phyloP scores from a whole-genome alignment of 1,140 invertebrate genomes.

The Agrypnia vestita region DNA sequence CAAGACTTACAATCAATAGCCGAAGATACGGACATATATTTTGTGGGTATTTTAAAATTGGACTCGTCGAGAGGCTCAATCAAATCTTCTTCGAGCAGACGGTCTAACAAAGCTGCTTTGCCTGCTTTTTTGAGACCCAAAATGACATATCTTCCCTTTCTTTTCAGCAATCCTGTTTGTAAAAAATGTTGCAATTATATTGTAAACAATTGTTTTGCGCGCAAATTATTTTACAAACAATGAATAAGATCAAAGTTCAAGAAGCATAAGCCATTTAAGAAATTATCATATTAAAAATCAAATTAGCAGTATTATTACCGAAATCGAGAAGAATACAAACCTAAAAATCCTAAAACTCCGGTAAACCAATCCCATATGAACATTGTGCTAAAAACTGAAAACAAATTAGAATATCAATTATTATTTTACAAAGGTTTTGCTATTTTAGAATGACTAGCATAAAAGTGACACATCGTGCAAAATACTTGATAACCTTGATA shows the following conservation, averaged over 20 bases:
- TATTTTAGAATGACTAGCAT: conserved; percentile 41
- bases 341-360: conserved; percentile 95
- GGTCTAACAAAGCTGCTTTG: conserved; percentile 66
- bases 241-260: conserved; percentile 40
- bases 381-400: conserved; percentile 77
- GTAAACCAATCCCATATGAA: conserved; percentile 99
- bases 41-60: conserved; percentile 32
- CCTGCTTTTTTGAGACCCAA: conserved; percentile 68
- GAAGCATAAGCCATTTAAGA: not conserved
- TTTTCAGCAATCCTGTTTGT: conserved; percentile 63
- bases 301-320: conserved; percentile 39
- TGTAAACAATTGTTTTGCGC: conserved; percentile 1
- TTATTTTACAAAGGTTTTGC: conserved; percentile 23
- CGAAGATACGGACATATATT: conserved; percentile 17
- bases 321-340: conserved; percentile 76
- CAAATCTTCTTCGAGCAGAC: conserved; percentile 67
- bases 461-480: conserved; percentile 31
- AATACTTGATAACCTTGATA: conserved; percentile 47
- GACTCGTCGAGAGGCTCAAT: conserved; percentile 65
- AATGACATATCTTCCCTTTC: conserved; percentile 69
- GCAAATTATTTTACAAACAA: not conserved
- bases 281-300: conserved; percentile 28
- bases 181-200: conserved; percentile 22
- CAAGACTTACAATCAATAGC: conserved; percentile 36
- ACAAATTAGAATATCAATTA: conserved; percentile 28